Conservation (phyloP, 2,888 invertebrate species). For the Thymelicus acteon region DNA sequence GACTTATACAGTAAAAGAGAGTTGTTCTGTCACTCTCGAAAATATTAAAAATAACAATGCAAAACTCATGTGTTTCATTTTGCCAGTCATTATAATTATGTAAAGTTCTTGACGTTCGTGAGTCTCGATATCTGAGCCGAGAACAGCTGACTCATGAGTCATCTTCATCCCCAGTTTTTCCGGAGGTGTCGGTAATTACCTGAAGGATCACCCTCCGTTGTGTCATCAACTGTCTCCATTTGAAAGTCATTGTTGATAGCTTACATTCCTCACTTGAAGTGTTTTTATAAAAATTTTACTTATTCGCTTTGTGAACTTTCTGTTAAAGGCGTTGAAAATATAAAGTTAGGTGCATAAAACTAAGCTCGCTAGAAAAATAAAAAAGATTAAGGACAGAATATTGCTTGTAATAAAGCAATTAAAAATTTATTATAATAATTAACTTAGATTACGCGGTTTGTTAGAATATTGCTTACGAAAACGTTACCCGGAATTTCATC, state of each 20-base stretch:
- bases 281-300: background rate
- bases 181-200: constrained; percentile 35
- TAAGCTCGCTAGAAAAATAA: too few relatives aligned
- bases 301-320: constrained; percentile 14
- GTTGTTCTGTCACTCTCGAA: too few relatives aligned
- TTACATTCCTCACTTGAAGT: constrained; percentile 3
- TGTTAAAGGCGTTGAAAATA: constrained; percentile 1
- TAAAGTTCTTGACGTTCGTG: too few relatives aligned
- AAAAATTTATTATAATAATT: too few relatives aligned
- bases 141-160: constrained; percentile 34
- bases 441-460: too few relatives aligned
- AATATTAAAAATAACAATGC: too few relatives aligned
- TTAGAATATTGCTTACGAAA: constrained; percentile 1
- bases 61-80: too few relatives aligned
- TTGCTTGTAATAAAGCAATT: too few relatives aligned
- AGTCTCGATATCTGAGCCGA: background rate
- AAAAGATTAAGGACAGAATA: too few relatives aligned
- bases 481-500: background rate
- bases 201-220: constrained; percentile 29
- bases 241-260: constrained; percentile 31
- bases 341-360: background rate
- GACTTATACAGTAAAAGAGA: background rate
- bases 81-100: too few relatives aligned
- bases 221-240: constrained; percentile 27
- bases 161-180: constrained; percentile 17